Conservation (phyloP, 2,888 invertebrate species). For the Dione vanillae region DNA sequence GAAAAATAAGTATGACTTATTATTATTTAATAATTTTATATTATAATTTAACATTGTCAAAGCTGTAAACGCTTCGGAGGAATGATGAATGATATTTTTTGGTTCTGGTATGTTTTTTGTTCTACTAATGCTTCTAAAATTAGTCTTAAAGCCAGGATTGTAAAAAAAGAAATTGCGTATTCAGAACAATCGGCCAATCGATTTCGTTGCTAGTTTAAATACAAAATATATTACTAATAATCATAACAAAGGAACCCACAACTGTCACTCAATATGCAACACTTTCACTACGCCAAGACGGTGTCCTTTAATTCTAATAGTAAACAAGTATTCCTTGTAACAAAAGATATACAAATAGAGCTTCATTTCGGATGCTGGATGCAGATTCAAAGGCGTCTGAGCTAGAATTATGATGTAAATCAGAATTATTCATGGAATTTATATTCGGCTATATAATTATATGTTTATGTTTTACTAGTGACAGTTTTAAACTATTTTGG, state of each 20-base stretch:
- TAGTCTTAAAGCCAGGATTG: no score
- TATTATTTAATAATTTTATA: no score
- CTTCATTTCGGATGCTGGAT: constrained; percentile 12
- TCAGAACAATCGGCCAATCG: no score
- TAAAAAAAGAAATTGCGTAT: no score
- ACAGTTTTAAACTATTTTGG: neutral
- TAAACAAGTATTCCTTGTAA: constrained; percentile 1
- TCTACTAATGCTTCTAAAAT: no score
- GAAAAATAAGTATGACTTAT: constrained; percentile 35
- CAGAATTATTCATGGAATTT: constrained; percentile 16
- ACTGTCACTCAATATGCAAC: neutral
- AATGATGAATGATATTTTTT: no score
- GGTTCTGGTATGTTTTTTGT: no score
- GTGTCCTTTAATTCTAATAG: neutral
- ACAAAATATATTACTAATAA: no score
- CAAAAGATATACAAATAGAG: constrained; percentile 12
- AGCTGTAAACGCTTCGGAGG: no score
- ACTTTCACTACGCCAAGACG: neutral
- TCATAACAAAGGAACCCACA: neutral
- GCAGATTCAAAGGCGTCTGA: constrained; percentile 19
- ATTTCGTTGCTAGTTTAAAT: no score
- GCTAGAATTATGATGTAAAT: constrained; percentile 22
- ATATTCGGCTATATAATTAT: neutral
- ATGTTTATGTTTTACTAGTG: constrained; percentile 11
- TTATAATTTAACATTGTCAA: no score